Conservation (phyloP, 2,888 invertebrate genomes). For the Junonia oenone region DNA sequence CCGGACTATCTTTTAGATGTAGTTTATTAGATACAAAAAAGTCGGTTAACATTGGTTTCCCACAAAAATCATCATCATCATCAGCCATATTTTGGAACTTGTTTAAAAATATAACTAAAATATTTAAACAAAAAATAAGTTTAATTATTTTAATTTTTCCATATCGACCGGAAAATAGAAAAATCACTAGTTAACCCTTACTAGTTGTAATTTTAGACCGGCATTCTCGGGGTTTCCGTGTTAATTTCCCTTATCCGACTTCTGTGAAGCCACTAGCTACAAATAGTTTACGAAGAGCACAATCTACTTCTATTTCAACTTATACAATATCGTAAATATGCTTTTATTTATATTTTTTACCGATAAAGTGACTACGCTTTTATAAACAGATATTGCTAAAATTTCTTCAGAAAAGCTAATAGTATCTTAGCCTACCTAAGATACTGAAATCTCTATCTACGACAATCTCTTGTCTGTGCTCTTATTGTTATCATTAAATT, state of each 20-base stretch:
- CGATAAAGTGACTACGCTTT: too few relatives aligned
- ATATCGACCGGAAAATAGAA: not conserved
- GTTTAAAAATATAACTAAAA: not conserved
- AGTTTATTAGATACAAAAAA: too few relatives aligned
- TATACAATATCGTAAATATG: not conserved
- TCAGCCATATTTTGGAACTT: not conserved
- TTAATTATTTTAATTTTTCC: not conserved
- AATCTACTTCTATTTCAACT: not conserved
- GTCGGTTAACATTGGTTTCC: too few relatives aligned
- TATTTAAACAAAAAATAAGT: not conserved
- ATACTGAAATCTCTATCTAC: not conserved
- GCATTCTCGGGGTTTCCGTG: constrained; percentile 22
- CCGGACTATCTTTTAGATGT: too few relatives aligned
- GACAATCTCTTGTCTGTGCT: too few relatives aligned
- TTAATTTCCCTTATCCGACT: constrained; percentile 22
- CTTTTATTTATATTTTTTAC: not conserved
- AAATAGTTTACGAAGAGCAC: constrained; percentile 5
- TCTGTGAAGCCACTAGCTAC: constrained; percentile 19
- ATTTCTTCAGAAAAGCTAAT: too few relatives aligned
- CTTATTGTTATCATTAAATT: not conserved
- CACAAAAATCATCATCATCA: too few relatives aligned
- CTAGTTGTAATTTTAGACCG: constrained; percentile 25
- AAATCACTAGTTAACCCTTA: constrained; percentile 21
- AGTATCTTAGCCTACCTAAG: too few relatives aligned
- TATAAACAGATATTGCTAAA: too few relatives aligned